phyloP scores from a whole-genome alignment of 2,888 invertebrate species.

The Sminthurinus aureus region DNA sequence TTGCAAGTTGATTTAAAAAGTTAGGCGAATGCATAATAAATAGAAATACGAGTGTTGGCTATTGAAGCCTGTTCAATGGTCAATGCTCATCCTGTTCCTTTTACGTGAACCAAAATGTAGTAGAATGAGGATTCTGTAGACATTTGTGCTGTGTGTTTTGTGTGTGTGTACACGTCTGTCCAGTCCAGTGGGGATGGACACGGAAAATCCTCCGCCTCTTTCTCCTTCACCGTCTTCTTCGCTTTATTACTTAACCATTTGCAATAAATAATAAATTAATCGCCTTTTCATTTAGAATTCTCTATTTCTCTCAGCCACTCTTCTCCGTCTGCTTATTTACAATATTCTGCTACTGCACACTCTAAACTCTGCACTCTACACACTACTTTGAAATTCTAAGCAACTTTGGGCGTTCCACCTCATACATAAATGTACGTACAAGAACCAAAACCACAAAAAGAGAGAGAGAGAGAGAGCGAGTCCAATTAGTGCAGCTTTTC shows the following conservation, averaged over 20 bases:
- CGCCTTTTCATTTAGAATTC: slow-evolving; percentile 11
- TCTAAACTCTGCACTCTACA: background rate
- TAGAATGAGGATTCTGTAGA: background rate
- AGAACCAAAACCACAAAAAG: slow-evolving; percentile 12
- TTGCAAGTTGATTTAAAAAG: too few species aligned
- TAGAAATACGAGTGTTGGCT: background rate
- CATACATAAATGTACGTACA: slow-evolving; percentile 17
- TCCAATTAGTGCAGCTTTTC: slow-evolving; percentile 28
- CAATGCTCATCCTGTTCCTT: too few species aligned
- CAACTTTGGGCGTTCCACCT: slow-evolving; percentile 26
- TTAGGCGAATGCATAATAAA: too few species aligned
- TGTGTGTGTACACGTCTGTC: background rate
- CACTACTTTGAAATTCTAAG: slow-evolving; percentile 25
- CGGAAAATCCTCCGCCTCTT: slow-evolving; percentile 25
- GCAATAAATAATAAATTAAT: slow-evolving; percentile 29
- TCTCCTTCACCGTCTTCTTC: background rate
- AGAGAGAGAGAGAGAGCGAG: background rate
- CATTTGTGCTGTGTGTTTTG: background rate
- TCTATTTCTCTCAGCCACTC: background rate
- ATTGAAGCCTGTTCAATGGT: too few species aligned
- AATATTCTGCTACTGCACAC: too few species aligned
- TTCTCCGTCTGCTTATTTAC: too few species aligned
- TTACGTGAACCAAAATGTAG: background rate
- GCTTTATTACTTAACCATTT: background rate
- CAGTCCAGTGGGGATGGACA: background rate